Base-by-base conservation (phyloP, 1,140 invertebrate species). In the Drosophila triauraria region DNA sequence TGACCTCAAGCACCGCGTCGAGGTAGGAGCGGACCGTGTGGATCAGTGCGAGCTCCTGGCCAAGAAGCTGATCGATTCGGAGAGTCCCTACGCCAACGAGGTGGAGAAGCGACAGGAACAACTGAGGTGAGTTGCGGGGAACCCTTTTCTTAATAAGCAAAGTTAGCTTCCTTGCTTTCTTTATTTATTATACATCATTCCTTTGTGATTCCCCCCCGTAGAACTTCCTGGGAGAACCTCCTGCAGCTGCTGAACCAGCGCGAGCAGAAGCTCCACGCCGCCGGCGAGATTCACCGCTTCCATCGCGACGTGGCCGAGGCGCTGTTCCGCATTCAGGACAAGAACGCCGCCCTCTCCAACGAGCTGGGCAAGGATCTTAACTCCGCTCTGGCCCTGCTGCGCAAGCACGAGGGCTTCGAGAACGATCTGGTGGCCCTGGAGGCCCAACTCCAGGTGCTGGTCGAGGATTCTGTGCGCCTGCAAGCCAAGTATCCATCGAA, bases 271-370 rank as follows among this genome's bases (percentile, higher is more conserved):
- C 94, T 99, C 9, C 95, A 96, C 82, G 98, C 98, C 1, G 98
- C 98, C 7, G 98, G 97, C 20, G 98, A 99, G 93, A 98, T 99
- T 74, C 98, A 99, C 93, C 95, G 98, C 43, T 99, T 99, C 94
- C 98, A 99, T 93, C 95, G 98, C 25, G 98, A 99, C 93, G 98
- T 98, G 0, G 97, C 97, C 8, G 98, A 99, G 91, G 97, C 98
- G 6, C 93, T 98, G 2, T 97, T 97, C 12, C 94, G 98, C 30
- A 98, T 99, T 38, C 96, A 97, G 78, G 97, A 98, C 86, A 98
- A 99, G 92, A 95, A 96, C 76, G 95, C 96, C 4, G 96, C 95
- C 5, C 94, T 98, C 38, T 96, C 97, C 8, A 96, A 97, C 12
- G 97, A 98, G 87, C 93, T 97, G 5, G 98, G 98, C 6, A 91